phyloP scores from a whole-genome alignment of 2,113 vertebrate species.

The Coregonus clupeaformis region DNA sequence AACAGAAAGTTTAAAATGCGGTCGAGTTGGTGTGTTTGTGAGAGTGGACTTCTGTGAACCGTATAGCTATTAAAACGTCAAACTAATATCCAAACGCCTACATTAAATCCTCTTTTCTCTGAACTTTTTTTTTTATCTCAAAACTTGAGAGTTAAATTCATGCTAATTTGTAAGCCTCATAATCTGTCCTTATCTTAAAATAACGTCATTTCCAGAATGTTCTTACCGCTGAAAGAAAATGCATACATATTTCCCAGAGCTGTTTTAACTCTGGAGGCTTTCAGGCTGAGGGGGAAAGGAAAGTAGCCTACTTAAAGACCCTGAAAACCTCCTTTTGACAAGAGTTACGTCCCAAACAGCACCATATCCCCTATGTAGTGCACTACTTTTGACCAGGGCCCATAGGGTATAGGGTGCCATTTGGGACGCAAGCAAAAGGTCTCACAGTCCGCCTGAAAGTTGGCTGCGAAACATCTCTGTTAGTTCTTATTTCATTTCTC shows the following conservation, averaged over 20 bases:
- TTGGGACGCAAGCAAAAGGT: too few species aligned
- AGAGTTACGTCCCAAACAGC: background rate
- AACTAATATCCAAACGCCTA: conserved; percentile 35
- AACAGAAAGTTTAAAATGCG: conserved; percentile 16
- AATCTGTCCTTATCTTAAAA: conserved; percentile 49
- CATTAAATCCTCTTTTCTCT: conserved; percentile 43
- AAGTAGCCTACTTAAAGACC: conserved; percentile 11
- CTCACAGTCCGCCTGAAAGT: conserved; percentile 24
- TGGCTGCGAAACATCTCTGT: conserved; percentile 34
- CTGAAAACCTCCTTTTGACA: conserved; percentile 42
- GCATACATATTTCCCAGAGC: conserved; percentile 32
- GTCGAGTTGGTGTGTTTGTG: background rate
- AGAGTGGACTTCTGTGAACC: background rate
- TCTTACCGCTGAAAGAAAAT: conserved; percentile 36
- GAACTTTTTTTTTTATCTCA: background rate
- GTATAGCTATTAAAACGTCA: background rate
- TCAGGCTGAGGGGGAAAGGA: conserved; percentile 10
- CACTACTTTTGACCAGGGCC: too few species aligned
- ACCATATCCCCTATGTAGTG: too few species aligned
- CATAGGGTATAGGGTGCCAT: too few species aligned
- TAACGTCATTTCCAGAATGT: conserved; percentile 43
- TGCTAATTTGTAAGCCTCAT: conserved; percentile 38
- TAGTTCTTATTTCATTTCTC: too few species aligned
- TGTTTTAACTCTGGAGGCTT: conserved; percentile 36
- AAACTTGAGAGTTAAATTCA: conserved; percentile 17